Base-by-base conservation (phyloP, 2,113 vertebrate species). In the Noturus placidus region DNA sequence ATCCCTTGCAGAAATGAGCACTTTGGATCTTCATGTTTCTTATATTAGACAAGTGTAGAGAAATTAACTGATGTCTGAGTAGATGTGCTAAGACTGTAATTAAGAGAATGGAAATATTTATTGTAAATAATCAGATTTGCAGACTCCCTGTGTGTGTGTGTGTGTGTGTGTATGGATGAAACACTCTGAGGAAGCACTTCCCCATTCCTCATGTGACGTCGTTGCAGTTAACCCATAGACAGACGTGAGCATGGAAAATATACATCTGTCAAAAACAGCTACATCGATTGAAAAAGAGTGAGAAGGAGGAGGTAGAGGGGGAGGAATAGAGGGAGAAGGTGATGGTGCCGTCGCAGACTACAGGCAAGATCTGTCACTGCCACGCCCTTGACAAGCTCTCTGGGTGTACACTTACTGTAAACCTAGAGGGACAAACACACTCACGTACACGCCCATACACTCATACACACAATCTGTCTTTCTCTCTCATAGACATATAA, bases 231-330 rank as follows among this genome's bases (percentile, higher is more conserved):
- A 83, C 79, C 79, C 78, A 52, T 27, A 35, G 78, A 83, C 76
- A 90, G 72, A 90, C 72, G 52, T 72, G 74, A 46, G 63, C 38
- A 42, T 52, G 50, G 38, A 79, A 90, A 88, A 86, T 61, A 82
- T 87, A 65, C 74, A 86, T 86, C 63, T 54, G 84, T 72, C 84
- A 72, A 77, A 90, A 90, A 87, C 86, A 87, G 82, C 63, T 42
- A 72, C 74, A 90, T 33, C 6, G 70, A 85, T 42, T 81, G n/a
- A 86, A 84, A 84, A 63, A 74, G 42, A 70, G 82, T 27, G 38
- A 78, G 69, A 63, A 52, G 54, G 81, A 77, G 30, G 61, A 87
- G 57, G 42, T 25, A 69, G 59, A 3, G 19, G 5, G 69, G 33
- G 46, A 61, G 63, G 27, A 77, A 17, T 35, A 70, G 8, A 56